Conservation (phyloP, 2,888 invertebrate species). For the Microctonus aethiopoides region DNA sequence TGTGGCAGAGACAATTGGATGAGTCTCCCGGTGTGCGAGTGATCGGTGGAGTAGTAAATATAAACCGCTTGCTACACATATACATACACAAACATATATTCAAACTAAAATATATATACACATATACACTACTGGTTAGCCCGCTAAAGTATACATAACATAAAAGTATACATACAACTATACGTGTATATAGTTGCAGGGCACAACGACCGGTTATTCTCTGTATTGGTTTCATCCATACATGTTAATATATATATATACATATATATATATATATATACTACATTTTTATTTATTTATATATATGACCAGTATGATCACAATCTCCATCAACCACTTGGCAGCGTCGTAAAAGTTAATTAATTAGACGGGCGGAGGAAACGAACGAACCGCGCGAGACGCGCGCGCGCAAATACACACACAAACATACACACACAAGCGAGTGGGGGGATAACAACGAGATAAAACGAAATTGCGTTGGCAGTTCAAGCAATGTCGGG, state of each 20-base stretch:
- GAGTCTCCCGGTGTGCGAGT: neutral
- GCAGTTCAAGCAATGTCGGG: conserved; percentile 18
- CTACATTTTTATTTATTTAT: too few relatives aligned
- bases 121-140: conserved; percentile 10
- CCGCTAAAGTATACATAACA: conserved; percentile 1
- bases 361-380: conserved; percentile 49
- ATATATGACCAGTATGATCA: conserved; percentile 41
- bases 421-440: conserved; percentile 19
- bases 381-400: conserved; percentile 33
- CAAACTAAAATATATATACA: neutral
- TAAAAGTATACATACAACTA: neutral
- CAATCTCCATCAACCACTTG: conserved; percentile 50
- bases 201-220: conserved; percentile 41
- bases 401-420: conserved; percentile 24
- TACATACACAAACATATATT: conserved; percentile 23
- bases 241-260: conserved; percentile 7
- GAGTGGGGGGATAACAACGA: conserved; percentile 47
- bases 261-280: too few relatives aligned
- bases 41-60: conserved; percentile 25
- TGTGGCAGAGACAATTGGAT: conserved; percentile 24
- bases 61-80: too few relatives aligned
- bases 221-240: conserved; percentile 41
- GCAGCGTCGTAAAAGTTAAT: conserved; percentile 51
- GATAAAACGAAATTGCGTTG: conserved; percentile 47
- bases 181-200: too few relatives aligned